Percentiles rank a stretch among this genome's conserved stretches.
Conservation (phyloP, 1,140 invertebrate species). For the Tenebrio molitor region DNA sequence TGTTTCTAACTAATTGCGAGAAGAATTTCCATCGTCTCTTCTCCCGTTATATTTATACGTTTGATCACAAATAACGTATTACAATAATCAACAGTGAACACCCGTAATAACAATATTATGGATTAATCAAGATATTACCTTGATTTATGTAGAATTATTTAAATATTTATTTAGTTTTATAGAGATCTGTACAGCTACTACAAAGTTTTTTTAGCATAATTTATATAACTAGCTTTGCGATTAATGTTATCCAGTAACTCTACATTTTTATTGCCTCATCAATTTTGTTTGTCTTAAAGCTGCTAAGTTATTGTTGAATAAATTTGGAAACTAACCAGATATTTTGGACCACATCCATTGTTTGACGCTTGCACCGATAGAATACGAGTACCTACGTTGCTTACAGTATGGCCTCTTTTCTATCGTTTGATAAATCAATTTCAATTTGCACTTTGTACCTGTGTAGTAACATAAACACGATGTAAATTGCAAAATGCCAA, state of each 20-base stretch:
- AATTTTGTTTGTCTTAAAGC: not conserved
- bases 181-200: not conserved
- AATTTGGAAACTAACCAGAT: not conserved
- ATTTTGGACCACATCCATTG: no score
- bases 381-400: no score
- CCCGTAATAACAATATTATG: constrained; percentile 3
- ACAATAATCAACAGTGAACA: not conserved
- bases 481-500: constrained; percentile 45
- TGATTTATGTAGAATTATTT: constrained; percentile 40
- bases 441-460: constrained; percentile 41
- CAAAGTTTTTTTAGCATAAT: not conserved
- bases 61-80: no score
- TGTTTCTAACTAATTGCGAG: constrained; percentile 52
- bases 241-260: not conserved
- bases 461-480: constrained; percentile 43
- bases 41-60: not conserved
- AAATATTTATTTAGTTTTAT: constrained; percentile 31
- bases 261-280: constrained; percentile 18
- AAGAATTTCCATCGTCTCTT: constrained; percentile 20
- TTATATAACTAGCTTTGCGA: not conserved
- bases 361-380: no score
- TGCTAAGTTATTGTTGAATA: no score
- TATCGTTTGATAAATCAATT: constrained; percentile 38
- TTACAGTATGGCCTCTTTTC: no score
- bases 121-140: constrained; percentile 39